Conservation (phyloP, 2,113 vertebrate genomes). For the Speoplatyrhinus poulsoni region DNA sequence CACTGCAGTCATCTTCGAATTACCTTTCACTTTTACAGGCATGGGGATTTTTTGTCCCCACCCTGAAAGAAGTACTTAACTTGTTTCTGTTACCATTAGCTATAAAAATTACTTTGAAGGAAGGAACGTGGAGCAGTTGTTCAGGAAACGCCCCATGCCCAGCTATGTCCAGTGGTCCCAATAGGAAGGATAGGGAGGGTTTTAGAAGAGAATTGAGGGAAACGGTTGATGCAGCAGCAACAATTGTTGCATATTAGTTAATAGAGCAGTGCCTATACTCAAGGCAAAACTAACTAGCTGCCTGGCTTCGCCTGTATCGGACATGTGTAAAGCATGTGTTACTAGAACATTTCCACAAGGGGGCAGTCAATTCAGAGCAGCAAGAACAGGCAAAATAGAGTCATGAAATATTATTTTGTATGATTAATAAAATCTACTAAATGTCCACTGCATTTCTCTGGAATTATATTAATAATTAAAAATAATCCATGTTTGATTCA, state of each 20-base stretch:
- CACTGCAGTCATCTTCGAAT: too few relatives aligned
- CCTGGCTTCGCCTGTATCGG: neutral
- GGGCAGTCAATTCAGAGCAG: conserved; percentile 40
- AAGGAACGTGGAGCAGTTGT: conserved; percentile 68
- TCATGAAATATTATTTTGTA: too few relatives aligned
- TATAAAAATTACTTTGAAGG: conserved; percentile 59
- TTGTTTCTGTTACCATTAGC: conserved; percentile 43
- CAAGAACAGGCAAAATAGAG: neutral
- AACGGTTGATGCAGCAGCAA: conserved; percentile 40
- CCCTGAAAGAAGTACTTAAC: conserved; percentile 13
- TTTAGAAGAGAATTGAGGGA: conserved; percentile 64
- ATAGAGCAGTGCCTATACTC: conserved; percentile 31
- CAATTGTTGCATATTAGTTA: conserved; percentile 29
- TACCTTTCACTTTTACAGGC: conserved; percentile 26
- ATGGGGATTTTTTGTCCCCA: conserved; percentile 16
- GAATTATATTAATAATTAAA: too few relatives aligned
- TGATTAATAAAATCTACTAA: too few relatives aligned
- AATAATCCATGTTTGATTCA: too few relatives aligned
- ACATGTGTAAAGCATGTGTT: conserved; percentile 1
- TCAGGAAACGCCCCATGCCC: conserved; percentile 62
- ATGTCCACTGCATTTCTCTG: too few relatives aligned
- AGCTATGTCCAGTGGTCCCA: conserved; percentile 20
- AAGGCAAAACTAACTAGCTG: conserved; percentile 5
- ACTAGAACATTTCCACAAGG: conserved; percentile 45
- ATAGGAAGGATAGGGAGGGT: conserved; percentile 74